phyloP scores from a whole-genome alignment of 1,140 invertebrate genomes.

The Drosophila rufa region DNA sequence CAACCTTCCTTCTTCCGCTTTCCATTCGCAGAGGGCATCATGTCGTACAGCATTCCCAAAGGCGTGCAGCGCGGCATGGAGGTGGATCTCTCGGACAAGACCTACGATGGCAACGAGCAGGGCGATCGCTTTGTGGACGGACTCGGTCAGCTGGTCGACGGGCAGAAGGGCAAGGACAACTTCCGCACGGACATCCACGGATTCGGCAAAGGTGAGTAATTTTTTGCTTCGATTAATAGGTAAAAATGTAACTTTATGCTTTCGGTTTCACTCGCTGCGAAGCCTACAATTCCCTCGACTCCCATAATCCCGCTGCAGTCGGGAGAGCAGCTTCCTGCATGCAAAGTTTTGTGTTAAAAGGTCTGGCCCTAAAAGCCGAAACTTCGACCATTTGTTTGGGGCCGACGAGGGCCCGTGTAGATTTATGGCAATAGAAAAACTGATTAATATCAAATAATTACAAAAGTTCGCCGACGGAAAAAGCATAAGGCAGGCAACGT shows the following conservation, averaged over 20 bases:
- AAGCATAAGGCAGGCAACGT: slow-evolving; percentile 62
- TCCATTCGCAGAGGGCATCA: slow-evolving; percentile 89
- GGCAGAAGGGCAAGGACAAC: slow-evolving; percentile 92
- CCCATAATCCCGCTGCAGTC: not conserved
- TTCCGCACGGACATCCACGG: slow-evolving; percentile 90
- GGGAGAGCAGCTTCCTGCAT: slow-evolving; percentile 16
- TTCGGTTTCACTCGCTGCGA: not conserved
- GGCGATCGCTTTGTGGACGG: slow-evolving; percentile 91
- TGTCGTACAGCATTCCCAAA: slow-evolving; percentile 94
- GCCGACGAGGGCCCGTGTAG: slow-evolving; percentile 29
- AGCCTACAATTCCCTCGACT: not conserved
- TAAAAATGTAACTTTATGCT: not conserved
- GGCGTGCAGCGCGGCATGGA: slow-evolving; percentile 92
- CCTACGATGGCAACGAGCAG: slow-evolving; percentile 96
- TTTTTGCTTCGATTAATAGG: not conserved
- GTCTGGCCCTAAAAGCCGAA: slow-evolving; percentile 14
- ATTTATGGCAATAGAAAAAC: slow-evolving; percentile 73
- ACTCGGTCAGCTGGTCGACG: slow-evolving; percentile 96
- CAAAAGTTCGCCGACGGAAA: slow-evolving; percentile 73
- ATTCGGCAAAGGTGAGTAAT: slow-evolving; percentile 89
- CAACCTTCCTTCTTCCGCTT: slow-evolving; percentile 48
- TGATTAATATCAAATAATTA: slow-evolving; percentile 85
- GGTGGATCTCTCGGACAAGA: slow-evolving; percentile 95
- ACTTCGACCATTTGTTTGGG: slow-evolving; percentile 54
- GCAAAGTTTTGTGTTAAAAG: slow-evolving; percentile 15